Percentiles rank a stretch among this genome's conserved stretches.
Evolutionary conservation across 2,113 vertebrate genomes (phyloP).

Genomic region (Leucosticte australis): DNA sequence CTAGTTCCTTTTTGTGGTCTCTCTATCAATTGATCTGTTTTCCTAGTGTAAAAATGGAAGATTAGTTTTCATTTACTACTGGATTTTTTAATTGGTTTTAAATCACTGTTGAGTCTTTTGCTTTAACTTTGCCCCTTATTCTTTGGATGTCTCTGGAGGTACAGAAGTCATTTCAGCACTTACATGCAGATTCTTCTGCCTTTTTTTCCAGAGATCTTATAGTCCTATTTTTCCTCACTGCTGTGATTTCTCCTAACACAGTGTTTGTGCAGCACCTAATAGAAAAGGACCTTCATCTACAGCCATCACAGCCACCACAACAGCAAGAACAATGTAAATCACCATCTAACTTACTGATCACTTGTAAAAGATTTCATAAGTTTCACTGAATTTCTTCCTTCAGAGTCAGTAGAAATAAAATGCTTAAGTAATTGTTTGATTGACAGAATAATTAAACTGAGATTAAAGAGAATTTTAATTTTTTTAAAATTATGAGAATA

Average conservation of each 20-base stretch:
- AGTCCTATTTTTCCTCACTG: background rate
- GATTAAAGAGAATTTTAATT: conserved; percentile 48
- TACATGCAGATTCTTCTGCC: background rate
- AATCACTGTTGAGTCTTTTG: background rate
- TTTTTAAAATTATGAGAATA: background rate
- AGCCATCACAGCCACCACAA: background rate
- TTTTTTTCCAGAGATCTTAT: background rate
- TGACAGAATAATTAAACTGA: conserved; percentile 51
- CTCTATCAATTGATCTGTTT: background rate
- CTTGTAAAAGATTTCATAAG: background rate
- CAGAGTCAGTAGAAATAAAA: conserved; percentile 20
- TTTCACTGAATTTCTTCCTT: conserved; percentile 42
- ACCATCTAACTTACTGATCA: background rate
- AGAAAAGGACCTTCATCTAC: background rate
- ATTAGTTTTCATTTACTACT: background rate
- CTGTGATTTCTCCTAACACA: background rate
- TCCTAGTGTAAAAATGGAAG: background rate
- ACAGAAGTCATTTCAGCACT: background rate
- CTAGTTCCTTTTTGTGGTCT: background rate
- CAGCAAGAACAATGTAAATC: background rate
- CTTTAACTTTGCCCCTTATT: background rate
- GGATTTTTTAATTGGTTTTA: background rate
- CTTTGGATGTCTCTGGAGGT: background rate
- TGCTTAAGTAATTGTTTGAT: conserved; percentile 11
- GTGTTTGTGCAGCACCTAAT: background rate